Evolutionary conservation across 2,888 invertebrate species (phyloP).

Genomic region (Capitulum mitella): DNA sequence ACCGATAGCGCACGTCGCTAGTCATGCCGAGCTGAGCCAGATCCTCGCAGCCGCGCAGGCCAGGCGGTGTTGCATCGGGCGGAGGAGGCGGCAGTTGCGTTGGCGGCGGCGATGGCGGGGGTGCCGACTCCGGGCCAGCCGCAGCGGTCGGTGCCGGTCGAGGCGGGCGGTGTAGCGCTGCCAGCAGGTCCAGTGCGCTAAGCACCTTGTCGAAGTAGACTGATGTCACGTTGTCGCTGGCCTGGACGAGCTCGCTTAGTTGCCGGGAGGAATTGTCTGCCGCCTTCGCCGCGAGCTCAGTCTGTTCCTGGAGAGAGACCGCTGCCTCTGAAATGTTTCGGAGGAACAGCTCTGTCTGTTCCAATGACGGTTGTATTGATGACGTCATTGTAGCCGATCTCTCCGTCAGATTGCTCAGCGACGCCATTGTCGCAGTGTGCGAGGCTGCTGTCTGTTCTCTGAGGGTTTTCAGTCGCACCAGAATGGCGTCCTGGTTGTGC

Average conservation of each 20-base stretch:
- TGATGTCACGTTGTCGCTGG: not conserved
- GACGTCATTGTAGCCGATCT: too few relatives aligned
- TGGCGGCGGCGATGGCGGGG: not conserved
- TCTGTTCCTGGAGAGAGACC: not conserved
- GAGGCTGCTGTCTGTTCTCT: not conserved
- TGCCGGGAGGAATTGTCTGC: not conserved
- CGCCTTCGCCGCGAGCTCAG: too few relatives aligned
- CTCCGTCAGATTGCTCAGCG: not conserved
- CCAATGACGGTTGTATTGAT: too few relatives aligned
- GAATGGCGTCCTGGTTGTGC: not conserved
- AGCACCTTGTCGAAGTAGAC: not conserved
- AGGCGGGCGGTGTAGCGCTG: not conserved
- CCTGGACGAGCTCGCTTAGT: not conserved
- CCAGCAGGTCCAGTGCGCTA: not conserved
- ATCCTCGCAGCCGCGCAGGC: slow-evolving; percentile 17
- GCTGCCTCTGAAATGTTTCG: not conserved
- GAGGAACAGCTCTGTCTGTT: not conserved
- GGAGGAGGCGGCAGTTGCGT: not conserved
- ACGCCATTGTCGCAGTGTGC: not conserved
- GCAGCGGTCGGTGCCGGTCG: not conserved
- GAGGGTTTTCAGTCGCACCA: not conserved
- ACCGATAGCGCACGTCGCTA: not conserved
- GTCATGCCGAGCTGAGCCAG: not conserved
- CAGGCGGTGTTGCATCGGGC: not conserved
- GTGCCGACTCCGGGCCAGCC: not conserved